Percentiles rank a stretch among this genome's conserved stretches.
Evolutionary conservation across 2,113 vertebrate genomes (phyloP).

Genomic region (Melanostigma gelatinosum): DNA sequence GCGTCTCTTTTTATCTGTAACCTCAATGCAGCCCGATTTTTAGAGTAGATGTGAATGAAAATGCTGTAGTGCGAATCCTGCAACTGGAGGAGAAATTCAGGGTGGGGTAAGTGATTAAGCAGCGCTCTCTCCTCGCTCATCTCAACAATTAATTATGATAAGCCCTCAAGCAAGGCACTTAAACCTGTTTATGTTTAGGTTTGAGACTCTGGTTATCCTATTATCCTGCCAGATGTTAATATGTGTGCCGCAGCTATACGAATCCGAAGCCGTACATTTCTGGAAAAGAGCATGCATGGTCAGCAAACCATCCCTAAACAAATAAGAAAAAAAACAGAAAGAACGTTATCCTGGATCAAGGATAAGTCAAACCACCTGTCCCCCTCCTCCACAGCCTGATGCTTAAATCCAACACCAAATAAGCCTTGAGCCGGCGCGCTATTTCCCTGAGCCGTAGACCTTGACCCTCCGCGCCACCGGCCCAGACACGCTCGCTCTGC

Average conservation of each 20-base stretch:
- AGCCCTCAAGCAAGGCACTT: conserved; percentile 51
- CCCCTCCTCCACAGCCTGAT: conserved; percentile 58
- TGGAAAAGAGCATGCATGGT: conserved; percentile 47
- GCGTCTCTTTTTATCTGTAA: not conserved
- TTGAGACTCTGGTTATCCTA: conserved; percentile 59
- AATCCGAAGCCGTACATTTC: not conserved
- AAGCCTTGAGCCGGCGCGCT: conserved; percentile 65
- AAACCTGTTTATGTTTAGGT: conserved; percentile 64
- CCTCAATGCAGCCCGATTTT: conserved; percentile 12
- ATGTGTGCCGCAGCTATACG: conserved; percentile 10
- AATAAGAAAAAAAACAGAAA: conserved; percentile 2
- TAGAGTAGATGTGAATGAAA: conserved; percentile 13
- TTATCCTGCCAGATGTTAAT: conserved; percentile 41
- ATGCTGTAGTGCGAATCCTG: conserved; percentile 13
- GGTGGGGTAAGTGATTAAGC: conserved; percentile 47
- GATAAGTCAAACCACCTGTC: conserved; percentile 58
- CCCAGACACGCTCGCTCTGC: conserved; percentile 61
- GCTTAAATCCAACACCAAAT: conserved; percentile 73
- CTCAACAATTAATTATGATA: conserved; percentile 67
- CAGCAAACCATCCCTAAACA: conserved; percentile 59
- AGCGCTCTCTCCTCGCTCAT: conserved; percentile 38
- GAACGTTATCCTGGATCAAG: conserved; percentile 62
- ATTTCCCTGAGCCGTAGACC: conserved; percentile 70
- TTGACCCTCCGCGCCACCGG: conserved; percentile 69
- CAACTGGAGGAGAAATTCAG: conserved; percentile 25